Evolutionary conservation across 2,888 invertebrate species (phyloP).

Genomic region (Chrysolina americana): DNA sequence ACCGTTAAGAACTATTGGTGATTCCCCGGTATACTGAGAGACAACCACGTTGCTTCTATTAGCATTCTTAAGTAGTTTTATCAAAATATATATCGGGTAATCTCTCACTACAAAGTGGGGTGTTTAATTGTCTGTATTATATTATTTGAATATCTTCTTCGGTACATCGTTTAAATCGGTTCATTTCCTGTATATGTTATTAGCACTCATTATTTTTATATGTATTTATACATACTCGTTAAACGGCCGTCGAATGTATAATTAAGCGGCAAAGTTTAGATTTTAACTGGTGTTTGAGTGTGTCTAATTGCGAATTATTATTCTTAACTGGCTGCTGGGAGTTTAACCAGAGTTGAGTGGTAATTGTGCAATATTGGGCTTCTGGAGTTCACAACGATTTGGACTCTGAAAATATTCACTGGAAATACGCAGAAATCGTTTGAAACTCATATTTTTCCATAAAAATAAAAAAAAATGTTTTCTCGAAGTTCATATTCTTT

Average conservation of each 20-base stretch:
- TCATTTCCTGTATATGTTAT: conserved; percentile 50
- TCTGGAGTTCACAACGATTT: not conserved
- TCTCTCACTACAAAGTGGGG: conserved; percentile 48
- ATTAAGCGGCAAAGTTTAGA: conserved; percentile 27
- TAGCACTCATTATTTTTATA: conserved; percentile 43
- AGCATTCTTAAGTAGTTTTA: conserved; percentile 50
- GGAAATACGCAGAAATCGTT: too few relatives aligned
- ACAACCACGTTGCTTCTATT: conserved; percentile 48
- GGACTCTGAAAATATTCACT: too few relatives aligned
- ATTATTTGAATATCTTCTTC: conserved; percentile 51
- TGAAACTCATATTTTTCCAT: too few relatives aligned
- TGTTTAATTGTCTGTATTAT: conserved; percentile 55
- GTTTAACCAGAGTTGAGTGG: not conserved
- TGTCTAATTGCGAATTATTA: conserved; percentile 27
- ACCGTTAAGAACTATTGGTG: not conserved
- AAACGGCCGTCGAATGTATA: conserved; percentile 43
- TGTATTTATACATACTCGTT: conserved; percentile 45
- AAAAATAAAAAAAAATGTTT: too few relatives aligned
- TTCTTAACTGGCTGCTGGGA: not conserved
- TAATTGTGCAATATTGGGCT: not conserved
- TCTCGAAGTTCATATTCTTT: too few relatives aligned
- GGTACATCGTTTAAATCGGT: conserved; percentile 50
- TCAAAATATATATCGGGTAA: conserved; percentile 48
- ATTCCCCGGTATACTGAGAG: conserved; percentile 13
- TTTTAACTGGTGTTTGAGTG: conserved; percentile 16